Conservation (phyloP, 2,797 vertebrate species). For the Danio albolineatus region DNA sequence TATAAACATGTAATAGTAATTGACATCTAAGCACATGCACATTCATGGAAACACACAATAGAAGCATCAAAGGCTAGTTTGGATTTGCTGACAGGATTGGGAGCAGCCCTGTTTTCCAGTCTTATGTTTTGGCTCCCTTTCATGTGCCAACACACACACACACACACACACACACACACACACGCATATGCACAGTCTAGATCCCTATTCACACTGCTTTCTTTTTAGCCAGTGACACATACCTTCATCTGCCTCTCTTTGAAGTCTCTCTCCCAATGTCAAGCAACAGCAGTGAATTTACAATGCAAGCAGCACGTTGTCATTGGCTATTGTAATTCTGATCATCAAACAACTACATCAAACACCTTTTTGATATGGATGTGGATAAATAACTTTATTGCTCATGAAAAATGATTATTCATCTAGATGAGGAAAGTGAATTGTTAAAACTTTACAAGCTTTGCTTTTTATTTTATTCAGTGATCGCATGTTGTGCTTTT, state of each 20-base stretch:
- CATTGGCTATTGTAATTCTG: slow-evolving; percentile 69
- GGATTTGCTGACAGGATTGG: slow-evolving; percentile 33
- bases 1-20: slow-evolving; percentile 3
- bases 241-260: slow-evolving; percentile 63
- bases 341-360: slow-evolving; percentile 63
- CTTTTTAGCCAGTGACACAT: slow-evolving; percentile 49
- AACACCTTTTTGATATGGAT: slow-evolving; percentile 24
- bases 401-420: slow-evolving; percentile 1
- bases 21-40: not conserved
- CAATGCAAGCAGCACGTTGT: slow-evolving; percentile 62
- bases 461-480: not conserved
- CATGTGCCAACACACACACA: slow-evolving; percentile 52
- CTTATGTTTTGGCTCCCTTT: slow-evolving; percentile 60
- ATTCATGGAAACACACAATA: slow-evolving; percentile 57
- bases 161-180: slow-evolving; percentile 42
- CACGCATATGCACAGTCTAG: slow-evolving; percentile 35
- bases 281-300: slow-evolving; percentile 58
- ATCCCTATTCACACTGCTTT: slow-evolving; percentile 47
- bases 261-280: slow-evolving; percentile 60
- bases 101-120: slow-evolving; percentile 52
- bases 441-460: not conserved
- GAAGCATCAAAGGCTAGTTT: slow-evolving; percentile 70
- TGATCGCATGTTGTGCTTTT: slow-evolving; percentile 23
- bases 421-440: not conserved
- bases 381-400: slow-evolving; percentile 6